phyloP scores from a whole-genome alignment of 2,888 invertebrate species.

The Hartigia nigra region DNA sequence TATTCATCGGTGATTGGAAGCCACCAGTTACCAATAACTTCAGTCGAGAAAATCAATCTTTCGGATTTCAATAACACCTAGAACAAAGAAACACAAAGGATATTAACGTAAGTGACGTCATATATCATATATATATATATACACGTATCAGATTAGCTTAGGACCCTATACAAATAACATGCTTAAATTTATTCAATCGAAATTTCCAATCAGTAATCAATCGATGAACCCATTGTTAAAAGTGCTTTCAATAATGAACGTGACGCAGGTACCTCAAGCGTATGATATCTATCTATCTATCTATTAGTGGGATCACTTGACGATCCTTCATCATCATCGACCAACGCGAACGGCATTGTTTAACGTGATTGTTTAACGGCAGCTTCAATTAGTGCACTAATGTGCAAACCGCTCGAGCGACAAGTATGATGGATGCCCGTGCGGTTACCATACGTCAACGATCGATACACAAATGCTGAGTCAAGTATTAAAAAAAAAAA shows the following conservation, averaged over 20 bases:
- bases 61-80: not conserved
- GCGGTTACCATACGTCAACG: not conserved
- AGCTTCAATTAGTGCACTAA: constrained; percentile 3
- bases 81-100: not conserved
- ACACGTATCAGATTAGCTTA: not conserved
- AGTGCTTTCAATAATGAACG: not conserved
- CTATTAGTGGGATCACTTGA: not conserved
- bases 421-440: not conserved
- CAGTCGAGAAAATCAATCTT: not conserved
- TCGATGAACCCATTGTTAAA: not conserved
- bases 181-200: not conserved
- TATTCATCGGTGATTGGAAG: constrained; percentile 20
- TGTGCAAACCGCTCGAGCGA: constrained; percentile 2
- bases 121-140: not conserved
- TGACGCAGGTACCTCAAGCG: not conserved
- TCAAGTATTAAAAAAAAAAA: not conserved
- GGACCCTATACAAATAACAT: not conserved
- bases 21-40: not conserved
- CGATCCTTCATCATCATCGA: not conserved
- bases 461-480: constrained; percentile 1
- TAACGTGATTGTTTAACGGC: not conserved
- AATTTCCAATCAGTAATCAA: not conserved
- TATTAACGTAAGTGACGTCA: not conserved
- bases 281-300: not conserved
- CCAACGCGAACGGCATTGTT: not conserved